These are phyloP conservation scores for Archivesica marissinica DNA, from an alignment of 1,140 invertebrate species.

Conservation along the genomic window DNA sequence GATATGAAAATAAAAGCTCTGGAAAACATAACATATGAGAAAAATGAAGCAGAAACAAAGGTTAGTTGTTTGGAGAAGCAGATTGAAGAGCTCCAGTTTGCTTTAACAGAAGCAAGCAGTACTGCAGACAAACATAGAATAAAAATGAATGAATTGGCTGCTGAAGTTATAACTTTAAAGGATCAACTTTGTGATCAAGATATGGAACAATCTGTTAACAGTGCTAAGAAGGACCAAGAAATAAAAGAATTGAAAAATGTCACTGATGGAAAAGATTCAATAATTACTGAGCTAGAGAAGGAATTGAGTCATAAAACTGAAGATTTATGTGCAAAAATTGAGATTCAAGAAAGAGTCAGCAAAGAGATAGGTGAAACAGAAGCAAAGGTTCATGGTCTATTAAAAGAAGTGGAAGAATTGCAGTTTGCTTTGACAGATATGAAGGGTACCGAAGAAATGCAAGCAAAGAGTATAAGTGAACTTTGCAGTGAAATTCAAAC, in stretches of 20 bases:
- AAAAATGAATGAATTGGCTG: not conserved
- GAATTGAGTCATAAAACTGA: conserved; percentile 10
- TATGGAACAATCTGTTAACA: conserved; percentile 14
- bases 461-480: not conserved
- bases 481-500: not conserved
- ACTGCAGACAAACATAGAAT: not conserved
- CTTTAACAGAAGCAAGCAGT: conserved; percentile 15
- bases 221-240: conserved; percentile 22
- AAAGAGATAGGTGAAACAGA: not conserved
- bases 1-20: not conserved
- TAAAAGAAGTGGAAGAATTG: conserved; percentile 19
- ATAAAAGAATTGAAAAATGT: conserved; percentile 17
- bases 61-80: conserved; percentile 9
- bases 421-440: conserved; percentile 5
- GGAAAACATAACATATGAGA: not conserved
- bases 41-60: not conserved
- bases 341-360: not conserved
- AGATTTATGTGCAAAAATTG: not conserved
- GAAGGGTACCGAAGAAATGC: not conserved
- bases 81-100: conserved; percentile 12
- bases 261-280: conserved; percentile 25
- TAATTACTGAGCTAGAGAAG: conserved; percentile 16
- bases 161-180: conserved; percentile 6
- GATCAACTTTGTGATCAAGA: conserved; percentile 40
- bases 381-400: not conserved